Conservation (phyloP, 2,797 vertebrate genomes). For the Brachyrhaphis roseni region DNA sequence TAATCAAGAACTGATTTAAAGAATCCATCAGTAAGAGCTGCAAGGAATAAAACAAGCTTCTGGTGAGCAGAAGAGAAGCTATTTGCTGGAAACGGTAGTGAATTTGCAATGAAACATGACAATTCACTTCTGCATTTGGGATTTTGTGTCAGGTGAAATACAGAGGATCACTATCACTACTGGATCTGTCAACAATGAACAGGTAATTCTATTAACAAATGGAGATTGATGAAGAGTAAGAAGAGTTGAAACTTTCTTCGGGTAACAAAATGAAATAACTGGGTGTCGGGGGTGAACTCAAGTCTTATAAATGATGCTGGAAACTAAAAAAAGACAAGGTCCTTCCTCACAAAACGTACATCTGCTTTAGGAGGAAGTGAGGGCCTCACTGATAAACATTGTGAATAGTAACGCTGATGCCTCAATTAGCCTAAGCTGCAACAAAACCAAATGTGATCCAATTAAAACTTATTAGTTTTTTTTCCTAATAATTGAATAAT, state of each 20-base stretch:
- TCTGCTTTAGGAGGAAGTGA: not conserved
- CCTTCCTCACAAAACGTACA: not conserved
- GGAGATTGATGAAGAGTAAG: not conserved
- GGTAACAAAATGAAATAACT: not conserved
- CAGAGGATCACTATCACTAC: too few relatives aligned
- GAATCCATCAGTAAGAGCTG: not conserved
- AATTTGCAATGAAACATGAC: not conserved
- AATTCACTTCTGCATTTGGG: too few relatives aligned
- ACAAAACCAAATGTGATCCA: not conserved
- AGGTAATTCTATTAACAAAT: not conserved
- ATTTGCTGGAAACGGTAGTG: not conserved
- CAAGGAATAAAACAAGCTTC: not conserved
- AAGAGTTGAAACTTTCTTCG: not conserved
- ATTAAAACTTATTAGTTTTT: too few relatives aligned
- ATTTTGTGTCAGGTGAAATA: too few relatives aligned
- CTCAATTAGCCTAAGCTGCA: not conserved
- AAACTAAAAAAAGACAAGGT: not conserved
- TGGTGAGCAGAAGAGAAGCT: not conserved
- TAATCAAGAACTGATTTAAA: too few relatives aligned
- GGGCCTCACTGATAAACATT: not conserved
- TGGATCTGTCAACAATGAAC: not conserved
- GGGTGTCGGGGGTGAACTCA: not conserved
- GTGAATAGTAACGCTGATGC: not conserved
- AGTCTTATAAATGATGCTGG: not conserved
- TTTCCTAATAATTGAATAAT: not conserved